These are phyloP conservation scores for Chironomus striatipennis DNA, from an alignment of 1,140 invertebrate species.

Conservation along the genomic window DNA sequence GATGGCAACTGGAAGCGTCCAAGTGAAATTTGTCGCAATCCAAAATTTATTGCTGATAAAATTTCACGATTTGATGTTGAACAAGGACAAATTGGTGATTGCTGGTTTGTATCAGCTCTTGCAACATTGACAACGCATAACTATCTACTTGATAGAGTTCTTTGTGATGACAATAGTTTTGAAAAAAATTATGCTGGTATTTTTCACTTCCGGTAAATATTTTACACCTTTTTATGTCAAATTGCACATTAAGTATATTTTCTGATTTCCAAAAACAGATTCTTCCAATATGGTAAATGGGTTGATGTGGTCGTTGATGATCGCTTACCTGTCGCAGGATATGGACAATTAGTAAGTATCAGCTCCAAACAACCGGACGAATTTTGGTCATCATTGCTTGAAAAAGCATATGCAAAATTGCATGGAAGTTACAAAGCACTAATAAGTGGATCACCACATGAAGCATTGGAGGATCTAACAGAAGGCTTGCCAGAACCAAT, in stretches of 20 bases:
- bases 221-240: too few species aligned
- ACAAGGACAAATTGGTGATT: conserved; percentile 95
- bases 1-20: too few species aligned
- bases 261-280: too few species aligned
- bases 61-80: conserved; percentile 94
- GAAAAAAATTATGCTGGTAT: conserved; percentile 85
- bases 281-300: conserved; percentile 86
- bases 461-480: conserved; percentile 99
- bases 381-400: conserved; percentile 95
- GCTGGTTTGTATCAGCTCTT: conserved; percentile 92
- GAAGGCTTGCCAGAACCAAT: too few species aligned
- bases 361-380: conserved; percentile 88
- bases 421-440: conserved; percentile 96
- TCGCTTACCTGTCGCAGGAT: conserved; percentile 79
- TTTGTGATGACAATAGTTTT: conserved; percentile 91
- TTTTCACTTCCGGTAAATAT: conserved; percentile 78
- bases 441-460: conserved; percentile 89
- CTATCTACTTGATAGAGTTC: conserved; percentile 86
- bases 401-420: conserved; percentile 97
- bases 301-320: conserved; percentile 92
- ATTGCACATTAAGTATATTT: background rate
- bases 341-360: conserved; percentile 86
- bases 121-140: conserved; percentile 91
- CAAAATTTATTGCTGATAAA: conserved; percentile 88
- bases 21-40: conserved; percentile 82